phyloP scores from a whole-genome alignment of 2,113 vertebrate species.

The human region DNA sequence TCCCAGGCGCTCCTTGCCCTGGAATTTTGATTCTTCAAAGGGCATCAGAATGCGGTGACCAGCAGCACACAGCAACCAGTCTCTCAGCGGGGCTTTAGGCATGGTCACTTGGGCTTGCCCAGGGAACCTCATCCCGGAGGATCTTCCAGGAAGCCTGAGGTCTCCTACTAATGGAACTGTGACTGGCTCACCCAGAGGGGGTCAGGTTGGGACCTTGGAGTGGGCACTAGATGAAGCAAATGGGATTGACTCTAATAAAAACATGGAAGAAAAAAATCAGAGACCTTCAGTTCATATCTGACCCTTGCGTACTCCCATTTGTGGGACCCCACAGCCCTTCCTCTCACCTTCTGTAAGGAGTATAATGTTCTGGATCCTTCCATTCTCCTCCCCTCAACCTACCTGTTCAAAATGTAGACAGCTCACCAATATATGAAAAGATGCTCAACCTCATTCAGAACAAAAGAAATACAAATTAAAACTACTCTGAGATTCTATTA shows the following conservation, averaged over 20 bases:
- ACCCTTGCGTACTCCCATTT: not conserved
- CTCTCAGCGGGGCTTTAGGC: not conserved
- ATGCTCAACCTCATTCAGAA: not conserved
- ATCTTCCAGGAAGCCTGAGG: not conserved
- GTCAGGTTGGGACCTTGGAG: not conserved
- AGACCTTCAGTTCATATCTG: not conserved
- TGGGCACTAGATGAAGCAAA: not conserved
- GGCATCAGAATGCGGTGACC: not conserved
- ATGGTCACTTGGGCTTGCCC: not conserved
- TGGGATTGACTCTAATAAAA: not conserved
- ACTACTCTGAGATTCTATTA: not conserved
- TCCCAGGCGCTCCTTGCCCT: not conserved
- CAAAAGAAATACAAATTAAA: slow-evolving; percentile 16
- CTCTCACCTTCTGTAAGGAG: not conserved
- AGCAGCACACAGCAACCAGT: not conserved
- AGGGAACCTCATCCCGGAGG: not conserved
- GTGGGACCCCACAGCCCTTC: not conserved
- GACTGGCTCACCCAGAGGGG: not conserved
- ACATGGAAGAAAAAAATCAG: not conserved
- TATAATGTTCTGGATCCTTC: not conserved
- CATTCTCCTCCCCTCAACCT: not conserved
- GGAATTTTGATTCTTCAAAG: not conserved
- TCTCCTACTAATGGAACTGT: accelerated
- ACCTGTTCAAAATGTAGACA: not conserved
- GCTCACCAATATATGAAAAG: not conserved